Conservation (phyloP, 1,140 invertebrate species). For the Penaeus japonicus region DNA sequence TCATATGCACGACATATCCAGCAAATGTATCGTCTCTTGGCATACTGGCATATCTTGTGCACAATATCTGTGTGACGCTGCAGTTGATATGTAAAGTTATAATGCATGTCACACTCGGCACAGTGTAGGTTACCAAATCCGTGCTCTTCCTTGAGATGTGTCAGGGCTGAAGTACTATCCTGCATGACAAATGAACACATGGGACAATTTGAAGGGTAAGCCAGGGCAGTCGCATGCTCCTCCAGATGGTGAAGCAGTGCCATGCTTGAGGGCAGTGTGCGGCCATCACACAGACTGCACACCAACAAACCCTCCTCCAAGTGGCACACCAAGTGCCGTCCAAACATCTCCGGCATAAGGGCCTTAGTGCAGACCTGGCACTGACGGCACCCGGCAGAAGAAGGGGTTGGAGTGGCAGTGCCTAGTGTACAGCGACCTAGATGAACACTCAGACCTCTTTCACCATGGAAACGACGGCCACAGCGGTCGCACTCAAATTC, state of each 20-base stretch:
- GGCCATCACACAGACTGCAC: constrained; percentile 57
- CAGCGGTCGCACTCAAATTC: constrained; percentile 55
- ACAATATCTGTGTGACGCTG: constrained; percentile 58
- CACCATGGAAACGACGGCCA: constrained; percentile 55
- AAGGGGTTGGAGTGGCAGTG: constrained; percentile 25
- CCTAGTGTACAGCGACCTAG: constrained; percentile 50
- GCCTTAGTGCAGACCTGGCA: constrained; percentile 56
- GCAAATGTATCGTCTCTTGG: constrained; percentile 58
- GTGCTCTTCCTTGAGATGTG: constrained; percentile 58
- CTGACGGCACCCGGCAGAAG: constrained; percentile 30
- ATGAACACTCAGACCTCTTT: constrained; percentile 56
- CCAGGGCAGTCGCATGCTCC: constrained; percentile 47
- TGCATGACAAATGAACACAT: constrained; percentile 50
- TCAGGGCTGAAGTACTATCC: constrained; percentile 38
- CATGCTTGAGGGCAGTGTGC: constrained; percentile 53
- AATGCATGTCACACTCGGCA: constrained; percentile 58
- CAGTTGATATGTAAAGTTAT: constrained; percentile 58
- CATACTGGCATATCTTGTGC: constrained; percentile 56
- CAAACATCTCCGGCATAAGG: constrained; percentile 53
- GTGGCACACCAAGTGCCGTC: constrained; percentile 54
- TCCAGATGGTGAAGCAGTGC: constrained; percentile 57
- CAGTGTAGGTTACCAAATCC: constrained; percentile 55
- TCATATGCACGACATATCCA: constrained; percentile 59
- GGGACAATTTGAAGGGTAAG: constrained; percentile 48
- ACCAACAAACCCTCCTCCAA: constrained; percentile 57